Evolutionary conservation across 2,797 vertebrate species (phyloP).

Genomic region (Catharus ustulatus): DNA sequence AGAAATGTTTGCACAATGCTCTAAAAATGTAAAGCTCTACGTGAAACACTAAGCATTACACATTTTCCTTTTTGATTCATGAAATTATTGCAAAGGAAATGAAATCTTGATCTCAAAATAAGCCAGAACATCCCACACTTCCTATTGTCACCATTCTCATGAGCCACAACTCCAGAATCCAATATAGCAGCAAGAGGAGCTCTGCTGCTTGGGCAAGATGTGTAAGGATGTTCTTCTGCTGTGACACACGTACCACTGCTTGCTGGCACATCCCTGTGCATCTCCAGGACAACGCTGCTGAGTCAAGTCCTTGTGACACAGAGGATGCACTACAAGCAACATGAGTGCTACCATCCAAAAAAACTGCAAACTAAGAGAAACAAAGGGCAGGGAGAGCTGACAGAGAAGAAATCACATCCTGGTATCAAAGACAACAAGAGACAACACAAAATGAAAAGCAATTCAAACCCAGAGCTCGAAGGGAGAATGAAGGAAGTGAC

Average conservation of each 20-base stretch:
- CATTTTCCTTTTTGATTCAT: slow-evolving; percentile 24
- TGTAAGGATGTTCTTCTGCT: background rate
- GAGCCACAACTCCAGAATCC: background rate
- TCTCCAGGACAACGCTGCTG: background rate
- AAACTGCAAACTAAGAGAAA: background rate
- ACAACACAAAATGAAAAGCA: background rate
- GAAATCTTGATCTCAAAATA: background rate
- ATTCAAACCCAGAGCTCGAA: background rate
- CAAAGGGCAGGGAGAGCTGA: background rate
- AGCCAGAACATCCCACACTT: background rate
- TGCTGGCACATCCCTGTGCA: background rate
- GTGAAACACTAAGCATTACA: background rate
- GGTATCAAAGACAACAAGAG: background rate
- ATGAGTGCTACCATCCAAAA: accelerated
- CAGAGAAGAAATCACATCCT: background rate
- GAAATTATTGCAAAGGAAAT: background rate
- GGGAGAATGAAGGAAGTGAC: background rate
- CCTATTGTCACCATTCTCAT: background rate
- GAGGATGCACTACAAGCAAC: background rate
- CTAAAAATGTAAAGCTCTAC: background rate
- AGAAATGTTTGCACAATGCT: background rate
- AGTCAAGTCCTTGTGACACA: slow-evolving; percentile 6
- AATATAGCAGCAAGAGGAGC: background rate
- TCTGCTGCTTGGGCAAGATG: background rate
- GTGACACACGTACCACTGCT: background rate